Evolutionary conservation across 2,888 invertebrate species (phyloP).

Genomic region (Meloe dianella): DNA sequence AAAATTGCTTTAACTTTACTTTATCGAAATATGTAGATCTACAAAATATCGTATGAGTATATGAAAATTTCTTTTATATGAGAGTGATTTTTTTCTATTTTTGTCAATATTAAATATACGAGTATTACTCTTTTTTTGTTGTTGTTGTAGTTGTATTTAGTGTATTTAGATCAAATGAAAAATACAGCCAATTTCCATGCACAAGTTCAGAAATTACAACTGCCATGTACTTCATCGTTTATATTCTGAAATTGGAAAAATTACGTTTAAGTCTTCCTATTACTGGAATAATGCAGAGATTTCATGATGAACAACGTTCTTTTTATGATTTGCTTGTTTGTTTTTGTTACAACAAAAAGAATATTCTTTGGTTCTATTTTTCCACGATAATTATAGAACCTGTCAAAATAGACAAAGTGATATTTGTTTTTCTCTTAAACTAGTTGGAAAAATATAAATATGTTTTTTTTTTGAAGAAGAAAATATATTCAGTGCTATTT

Average conservation of each 20-base stretch:
- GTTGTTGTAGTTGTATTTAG: not conserved
- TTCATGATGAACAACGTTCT: not conserved
- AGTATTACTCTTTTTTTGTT: not conserved
- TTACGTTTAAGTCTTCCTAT: not conserved
- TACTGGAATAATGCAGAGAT: not conserved
- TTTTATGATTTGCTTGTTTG: not conserved
- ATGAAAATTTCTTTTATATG: not conserved
- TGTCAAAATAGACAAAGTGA: not conserved
- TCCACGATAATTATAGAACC: not conserved
- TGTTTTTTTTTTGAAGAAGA: not conserved
- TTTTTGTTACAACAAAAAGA: not conserved
- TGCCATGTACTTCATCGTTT: not conserved
- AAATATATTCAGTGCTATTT: not conserved
- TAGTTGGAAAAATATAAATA: not conserved
- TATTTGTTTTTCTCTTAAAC: not conserved
- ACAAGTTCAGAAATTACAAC: not conserved
- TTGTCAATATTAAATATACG: not conserved
- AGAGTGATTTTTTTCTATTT: not conserved
- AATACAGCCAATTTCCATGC: not conserved
- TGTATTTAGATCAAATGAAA: conserved; percentile 3
- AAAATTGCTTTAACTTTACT: conserved; percentile 23
- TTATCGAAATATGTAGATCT: not conserved
- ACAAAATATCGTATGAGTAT: not conserved
- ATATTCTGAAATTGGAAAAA: not conserved
- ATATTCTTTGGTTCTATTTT: not conserved